These are phyloP conservation scores for Thecophora atra DNA, from an alignment of 2,888 invertebrate species.

Conservation along the genomic window DNA sequence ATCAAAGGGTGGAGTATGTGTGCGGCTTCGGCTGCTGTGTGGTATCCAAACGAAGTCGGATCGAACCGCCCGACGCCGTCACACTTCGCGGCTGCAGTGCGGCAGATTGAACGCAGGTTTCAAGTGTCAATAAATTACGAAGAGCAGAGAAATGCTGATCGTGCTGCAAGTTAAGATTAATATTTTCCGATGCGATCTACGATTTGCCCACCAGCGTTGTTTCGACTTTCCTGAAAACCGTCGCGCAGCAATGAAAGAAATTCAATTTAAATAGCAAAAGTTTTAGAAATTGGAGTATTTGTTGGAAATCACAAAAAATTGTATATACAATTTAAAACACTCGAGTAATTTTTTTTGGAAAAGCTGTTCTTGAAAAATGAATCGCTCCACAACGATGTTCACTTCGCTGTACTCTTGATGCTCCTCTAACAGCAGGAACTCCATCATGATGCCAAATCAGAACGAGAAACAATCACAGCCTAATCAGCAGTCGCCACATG, in stretches of 20 bases:
- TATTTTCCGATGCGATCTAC: constrained; percentile 30
- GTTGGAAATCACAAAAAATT: not conserved
- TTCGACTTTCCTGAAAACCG: not conserved
- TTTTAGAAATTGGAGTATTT: not conserved
- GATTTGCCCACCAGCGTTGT: constrained; percentile 45
- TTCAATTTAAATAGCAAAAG: not conserved
- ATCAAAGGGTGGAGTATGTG: constrained; percentile 58
- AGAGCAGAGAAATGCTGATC: constrained; percentile 57
- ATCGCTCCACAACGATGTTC: too few relatives aligned
- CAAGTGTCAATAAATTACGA: constrained; percentile 64
- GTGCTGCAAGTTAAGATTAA: constrained; percentile 50
- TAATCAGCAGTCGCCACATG: constrained; percentile 31
- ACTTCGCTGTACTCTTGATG: too few relatives aligned
- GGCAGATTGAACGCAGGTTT: constrained; percentile 52
- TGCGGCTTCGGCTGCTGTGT: constrained; percentile 44
- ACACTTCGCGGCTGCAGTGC: not conserved
- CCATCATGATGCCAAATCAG: too few relatives aligned
- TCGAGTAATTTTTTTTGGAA: too few relatives aligned
- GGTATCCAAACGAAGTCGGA: not conserved
- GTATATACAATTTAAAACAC: not conserved
- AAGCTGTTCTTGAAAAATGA: too few relatives aligned
- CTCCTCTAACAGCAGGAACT: not conserved
- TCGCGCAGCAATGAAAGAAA: constrained; percentile 5
- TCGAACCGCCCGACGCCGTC: constrained; percentile 44
- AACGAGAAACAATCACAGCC: constrained; percentile 7